A percentile compares a stretch with the other conserved stretches of the same genome.
These are phyloP conservation scores for Anas bahamensis DNA, from an alignment of 2,797 vertebrate genomes.

Conservation along the genomic window DNA sequence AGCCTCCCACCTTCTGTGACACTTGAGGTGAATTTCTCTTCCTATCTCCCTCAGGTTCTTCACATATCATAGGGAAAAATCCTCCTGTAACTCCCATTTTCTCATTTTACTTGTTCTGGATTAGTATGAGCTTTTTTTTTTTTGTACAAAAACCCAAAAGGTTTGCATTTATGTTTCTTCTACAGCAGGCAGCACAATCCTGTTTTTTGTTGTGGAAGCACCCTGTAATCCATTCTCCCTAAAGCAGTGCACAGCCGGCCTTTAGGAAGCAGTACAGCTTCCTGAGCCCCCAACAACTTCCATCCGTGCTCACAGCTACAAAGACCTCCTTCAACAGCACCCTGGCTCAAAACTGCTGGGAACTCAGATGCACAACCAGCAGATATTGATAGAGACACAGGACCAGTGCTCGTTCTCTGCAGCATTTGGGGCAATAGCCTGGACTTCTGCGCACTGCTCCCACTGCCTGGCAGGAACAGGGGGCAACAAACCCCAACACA, in stretches of 20 bases:
- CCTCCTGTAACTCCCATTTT: neutral
- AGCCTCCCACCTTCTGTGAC: neutral
- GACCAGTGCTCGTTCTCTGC: rapidly evolving
- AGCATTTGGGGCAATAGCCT: neutral
- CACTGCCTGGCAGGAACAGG: neutral
- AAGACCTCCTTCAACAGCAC: neutral
- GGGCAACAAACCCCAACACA: no score
- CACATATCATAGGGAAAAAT: neutral
- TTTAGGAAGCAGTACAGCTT: neutral
- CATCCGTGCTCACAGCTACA: no score
- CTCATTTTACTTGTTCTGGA: neutral
- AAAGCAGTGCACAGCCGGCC: rapidly evolving
- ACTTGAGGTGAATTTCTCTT: neutral
- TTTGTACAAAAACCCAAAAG: neutral
- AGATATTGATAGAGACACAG: neutral
- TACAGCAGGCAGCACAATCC: neutral
- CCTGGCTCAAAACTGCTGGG: neutral
- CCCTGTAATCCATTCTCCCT: neutral
- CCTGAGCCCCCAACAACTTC: neutral
- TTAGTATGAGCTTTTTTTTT: neutral
- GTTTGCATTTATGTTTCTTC: neutral
- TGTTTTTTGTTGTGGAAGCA: neutral
- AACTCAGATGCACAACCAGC: neutral
- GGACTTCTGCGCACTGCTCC: neutral
- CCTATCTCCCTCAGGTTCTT: neutral